A percentile compares a stretch with the other conserved stretches of the same genome.
These are phyloP conservation scores for Sebastes trivittatus DNA, from an alignment of 2,797 vertebrate genomes.

Conservation along the genomic window DNA sequence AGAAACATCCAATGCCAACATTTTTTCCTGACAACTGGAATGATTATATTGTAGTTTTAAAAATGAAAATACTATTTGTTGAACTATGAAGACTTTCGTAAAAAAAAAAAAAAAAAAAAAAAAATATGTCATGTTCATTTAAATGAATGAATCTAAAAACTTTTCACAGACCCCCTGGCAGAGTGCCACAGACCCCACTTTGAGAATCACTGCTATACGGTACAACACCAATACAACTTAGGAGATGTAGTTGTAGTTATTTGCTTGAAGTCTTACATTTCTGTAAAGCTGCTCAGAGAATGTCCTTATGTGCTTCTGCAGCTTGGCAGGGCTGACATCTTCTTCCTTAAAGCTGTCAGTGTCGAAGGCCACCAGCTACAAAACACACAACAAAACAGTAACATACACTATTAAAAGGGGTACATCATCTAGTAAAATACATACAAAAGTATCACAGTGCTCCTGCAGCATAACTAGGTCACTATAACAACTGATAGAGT, in stretches of 20 bases:
- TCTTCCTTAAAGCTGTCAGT: conserved; percentile 92
- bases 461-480: not conserved
- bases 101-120: no score
- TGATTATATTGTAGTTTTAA: no score
- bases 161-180: no score
- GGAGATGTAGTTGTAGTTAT: not conserved
- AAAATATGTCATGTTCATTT: no score
- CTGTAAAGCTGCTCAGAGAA: conserved; percentile 95
- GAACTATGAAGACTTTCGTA: no score
- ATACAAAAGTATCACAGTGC: not conserved
- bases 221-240: not conserved
- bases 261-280: conserved; percentile 87
- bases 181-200: no score
- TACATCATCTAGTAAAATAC: not conserved
- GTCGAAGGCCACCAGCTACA: conserved; percentile 94
- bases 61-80: no score
- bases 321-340: conserved; percentile 86
- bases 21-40: no score
- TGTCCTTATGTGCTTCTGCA: conserved; percentile 92
- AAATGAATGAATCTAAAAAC: no score
- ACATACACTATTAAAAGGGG: not conserved
- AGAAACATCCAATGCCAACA: no score
- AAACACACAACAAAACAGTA: conserved; percentile 3
- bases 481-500: not conserved
- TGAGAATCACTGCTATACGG: not conserved